phyloP scores from a whole-genome alignment of 1,140 invertebrate genomes.

The Drosophila prosaltans region DNA sequence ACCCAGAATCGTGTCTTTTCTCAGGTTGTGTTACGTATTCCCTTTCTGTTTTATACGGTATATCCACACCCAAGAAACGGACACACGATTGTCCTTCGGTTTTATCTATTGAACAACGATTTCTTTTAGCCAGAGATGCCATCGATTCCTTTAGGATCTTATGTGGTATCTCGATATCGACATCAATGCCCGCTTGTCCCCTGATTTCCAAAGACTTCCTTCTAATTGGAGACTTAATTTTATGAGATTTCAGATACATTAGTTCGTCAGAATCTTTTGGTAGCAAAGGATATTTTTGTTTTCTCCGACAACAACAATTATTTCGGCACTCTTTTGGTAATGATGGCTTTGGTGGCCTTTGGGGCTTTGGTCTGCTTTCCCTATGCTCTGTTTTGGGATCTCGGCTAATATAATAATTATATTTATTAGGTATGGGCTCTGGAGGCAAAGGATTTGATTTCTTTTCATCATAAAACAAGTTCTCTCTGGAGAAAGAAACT shows the following conservation, averaged over 20 bases:
- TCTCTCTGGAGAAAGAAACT: background rate
- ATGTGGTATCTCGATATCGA: constrained; percentile 43
- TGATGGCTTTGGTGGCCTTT: background rate
- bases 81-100: background rate
- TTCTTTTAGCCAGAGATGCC: background rate
- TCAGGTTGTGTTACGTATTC: background rate
- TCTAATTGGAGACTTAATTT: background rate
- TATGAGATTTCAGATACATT: background rate
- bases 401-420: too few species aligned
- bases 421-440: background rate
- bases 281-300: background rate
- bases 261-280: background rate
- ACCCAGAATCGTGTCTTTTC: constrained; percentile 21
- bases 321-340: too few species aligned
- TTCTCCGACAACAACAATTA: background rate
- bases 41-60: constrained; percentile 36
- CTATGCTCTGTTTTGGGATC: background rate
- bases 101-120: background rate
- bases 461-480: background rate
- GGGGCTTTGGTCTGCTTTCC: background rate
- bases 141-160: constrained; percentile 6
- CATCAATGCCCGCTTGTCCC: background rate
- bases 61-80: constrained; percentile 20
- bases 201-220: constrained; percentile 28
- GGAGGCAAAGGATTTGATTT: background rate